These are phyloP conservation scores for Trimorus sp. DNA, from an alignment of 2,888 invertebrate species.

Conservation along the genomic window DNA sequence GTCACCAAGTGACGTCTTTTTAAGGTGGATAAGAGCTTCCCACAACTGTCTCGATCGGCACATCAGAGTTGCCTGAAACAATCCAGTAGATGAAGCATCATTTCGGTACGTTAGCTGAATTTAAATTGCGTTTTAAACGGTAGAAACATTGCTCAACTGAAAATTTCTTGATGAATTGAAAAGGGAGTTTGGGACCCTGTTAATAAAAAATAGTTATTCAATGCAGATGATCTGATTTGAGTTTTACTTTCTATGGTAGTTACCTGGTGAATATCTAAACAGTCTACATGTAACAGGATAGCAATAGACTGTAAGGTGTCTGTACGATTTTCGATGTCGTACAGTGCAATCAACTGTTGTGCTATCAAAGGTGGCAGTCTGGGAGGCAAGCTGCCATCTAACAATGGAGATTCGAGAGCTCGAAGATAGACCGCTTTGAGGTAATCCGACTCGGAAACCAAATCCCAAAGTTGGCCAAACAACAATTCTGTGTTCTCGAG, in stretches of 20 bases:
- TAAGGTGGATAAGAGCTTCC: conserved; percentile 86
- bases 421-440: conserved; percentile 85
- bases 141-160: too few species aligned
- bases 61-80: conserved; percentile 83
- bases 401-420: conserved; percentile 85
- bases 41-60: conserved; percentile 86
- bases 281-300: conserved; percentile 85
- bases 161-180: too few species aligned
- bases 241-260: not conserved
- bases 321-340: conserved; percentile 85
- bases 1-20: conserved; percentile 87
- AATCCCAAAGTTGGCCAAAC: conserved; percentile 83
- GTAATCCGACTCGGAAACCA: conserved; percentile 83
- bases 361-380: conserved; percentile 84
- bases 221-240: too few species aligned
- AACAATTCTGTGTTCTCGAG: conserved; percentile 81
- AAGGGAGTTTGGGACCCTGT: too few species aligned
- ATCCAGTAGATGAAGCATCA: too few species aligned
- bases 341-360: conserved; percentile 86
- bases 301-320: conserved; percentile 88
- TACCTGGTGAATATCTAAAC: conserved; percentile 86
- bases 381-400: conserved; percentile 83
- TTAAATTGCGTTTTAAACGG: not conserved
- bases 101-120: too few species aligned
- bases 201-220: too few species aligned